Conservation (phyloP, 2,888 invertebrate species). For the Ormia ochracea region DNA sequence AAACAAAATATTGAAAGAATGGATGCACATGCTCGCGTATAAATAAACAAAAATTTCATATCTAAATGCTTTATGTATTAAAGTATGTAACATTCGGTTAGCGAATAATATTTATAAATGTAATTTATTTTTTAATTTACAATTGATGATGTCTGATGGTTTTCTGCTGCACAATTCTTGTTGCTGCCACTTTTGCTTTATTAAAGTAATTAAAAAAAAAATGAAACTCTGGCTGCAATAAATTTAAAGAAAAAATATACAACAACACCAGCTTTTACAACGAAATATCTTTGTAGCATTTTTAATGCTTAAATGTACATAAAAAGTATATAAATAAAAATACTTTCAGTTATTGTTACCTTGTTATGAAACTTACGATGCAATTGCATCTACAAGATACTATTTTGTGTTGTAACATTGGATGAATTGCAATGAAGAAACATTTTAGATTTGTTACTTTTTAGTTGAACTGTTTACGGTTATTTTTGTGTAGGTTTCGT, state of each 20-base stretch:
- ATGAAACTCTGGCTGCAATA: conserved; percentile 40
- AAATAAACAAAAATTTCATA: conserved; percentile 41
- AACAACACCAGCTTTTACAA: conserved; percentile 19
- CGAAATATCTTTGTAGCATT: conserved; percentile 38
- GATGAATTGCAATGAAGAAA: conserved; percentile 34
- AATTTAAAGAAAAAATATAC: conserved; percentile 20
- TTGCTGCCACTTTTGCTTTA: conserved; percentile 28
- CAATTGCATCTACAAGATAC: conserved; percentile 60
- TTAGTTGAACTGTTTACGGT: not conserved
- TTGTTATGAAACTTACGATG: conserved; percentile 60
- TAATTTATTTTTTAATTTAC: not conserved
- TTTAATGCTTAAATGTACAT: not conserved
- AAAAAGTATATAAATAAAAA: conserved; percentile 3
- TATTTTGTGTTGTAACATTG: conserved; percentile 22
- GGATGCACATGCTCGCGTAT: conserved; percentile 58
- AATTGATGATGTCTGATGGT: conserved; percentile 44
- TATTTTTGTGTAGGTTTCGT: not conserved
- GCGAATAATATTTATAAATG: not conserved
- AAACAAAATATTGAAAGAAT: conserved; percentile 28
- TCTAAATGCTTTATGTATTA: conserved; percentile 24
- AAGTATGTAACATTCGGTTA: not conserved
- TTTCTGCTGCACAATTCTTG: conserved; percentile 48
- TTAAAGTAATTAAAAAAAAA: conserved; percentile 52
- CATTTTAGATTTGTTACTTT: conserved; percentile 26
- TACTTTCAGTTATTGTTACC: conserved; percentile 39